phyloP scores from a whole-genome alignment of 2,797 vertebrate genomes.

The Sebastes oblongus region DNA sequence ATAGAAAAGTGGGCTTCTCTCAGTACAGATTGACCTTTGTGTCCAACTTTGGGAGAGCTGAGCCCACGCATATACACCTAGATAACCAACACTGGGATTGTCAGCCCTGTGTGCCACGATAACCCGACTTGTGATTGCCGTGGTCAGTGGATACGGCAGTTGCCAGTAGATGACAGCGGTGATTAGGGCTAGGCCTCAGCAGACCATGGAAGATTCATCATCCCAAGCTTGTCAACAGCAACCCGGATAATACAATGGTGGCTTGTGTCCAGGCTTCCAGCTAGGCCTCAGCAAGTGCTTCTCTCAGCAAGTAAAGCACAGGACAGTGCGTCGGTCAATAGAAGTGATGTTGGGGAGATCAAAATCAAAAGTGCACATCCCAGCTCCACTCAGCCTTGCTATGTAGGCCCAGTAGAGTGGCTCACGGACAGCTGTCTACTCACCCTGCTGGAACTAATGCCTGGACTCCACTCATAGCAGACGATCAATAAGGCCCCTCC shows the following conservation, averaged over 20 bases:
- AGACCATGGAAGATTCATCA: conserved; percentile 80
- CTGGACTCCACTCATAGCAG: conserved; percentile 79
- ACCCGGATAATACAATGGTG: conserved; percentile 63
- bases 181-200: conserved; percentile 75
- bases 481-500: conserved; percentile 80
- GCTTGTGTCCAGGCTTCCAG: conserved; percentile 64
- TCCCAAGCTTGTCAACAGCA: conserved; percentile 73
- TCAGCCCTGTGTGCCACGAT: conserved; percentile 59
- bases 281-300: conserved; percentile 64
- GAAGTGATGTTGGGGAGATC: conserved; percentile 79
- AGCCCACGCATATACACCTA: conserved; percentile 33
- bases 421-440: conserved; percentile 77
- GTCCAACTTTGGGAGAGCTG: conserved; percentile 52
- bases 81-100: conserved; percentile 60
- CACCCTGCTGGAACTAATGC: conserved; percentile 84
- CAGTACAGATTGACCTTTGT: conserved; percentile 32
- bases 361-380: conserved; percentile 83
- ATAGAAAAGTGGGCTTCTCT: conserved; percentile 15
- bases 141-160: conserved; percentile 70
- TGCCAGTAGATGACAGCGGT: conserved; percentile 76
- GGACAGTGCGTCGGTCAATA: conserved; percentile 76
- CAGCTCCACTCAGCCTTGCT: conserved; percentile 76
- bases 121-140: conserved; percentile 69
- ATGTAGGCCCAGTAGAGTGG: conserved; percentile 76
- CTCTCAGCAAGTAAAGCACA: conserved; percentile 70